These are phyloP conservation scores for Cololabis saira DNA, from an alignment of 2,113 vertebrate genomes.

Conservation along the genomic window DNA sequence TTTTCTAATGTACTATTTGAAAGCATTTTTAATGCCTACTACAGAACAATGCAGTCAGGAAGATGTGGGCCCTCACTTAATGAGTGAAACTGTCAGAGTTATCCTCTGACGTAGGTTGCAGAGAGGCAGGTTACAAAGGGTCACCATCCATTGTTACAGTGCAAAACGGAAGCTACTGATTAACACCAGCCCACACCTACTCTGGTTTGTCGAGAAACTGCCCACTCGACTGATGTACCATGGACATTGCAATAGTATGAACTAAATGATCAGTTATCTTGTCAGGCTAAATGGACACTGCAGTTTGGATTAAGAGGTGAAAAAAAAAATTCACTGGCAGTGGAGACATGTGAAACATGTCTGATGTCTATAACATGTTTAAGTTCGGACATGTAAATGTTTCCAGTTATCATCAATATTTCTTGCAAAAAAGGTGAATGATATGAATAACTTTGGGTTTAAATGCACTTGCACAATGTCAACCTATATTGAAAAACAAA, in stretches of 20 bases:
- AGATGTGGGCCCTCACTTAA: conserved; percentile 48
- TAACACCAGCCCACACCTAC: conserved; percentile 61
- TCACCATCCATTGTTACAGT: conserved; percentile 65
- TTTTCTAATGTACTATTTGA: conserved; percentile 16
- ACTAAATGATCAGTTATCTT: conserved; percentile 22
- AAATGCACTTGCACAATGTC: too few relatives aligned
- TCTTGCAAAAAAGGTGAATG: too few relatives aligned
- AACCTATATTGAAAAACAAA: too few relatives aligned
- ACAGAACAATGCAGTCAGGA: conserved; percentile 54
- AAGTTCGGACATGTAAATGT: too few relatives aligned
- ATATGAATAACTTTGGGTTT: too few relatives aligned
- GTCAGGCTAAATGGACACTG: conserved; percentile 7
- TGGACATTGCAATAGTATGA: conserved; percentile 8
- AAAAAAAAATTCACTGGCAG: too few relatives aligned
- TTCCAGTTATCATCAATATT: too few relatives aligned
- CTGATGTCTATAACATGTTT: too few relatives aligned
- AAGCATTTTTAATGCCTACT: conserved; percentile 17
- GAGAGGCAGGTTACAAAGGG: conserved; percentile 50
- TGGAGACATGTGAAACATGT: too few relatives aligned
- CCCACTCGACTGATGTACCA: conserved; percentile 54
- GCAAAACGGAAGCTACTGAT: conserved; percentile 60
- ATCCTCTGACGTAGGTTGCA: conserved; percentile 64
- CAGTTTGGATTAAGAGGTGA: too few relatives aligned
- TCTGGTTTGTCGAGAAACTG: conserved; percentile 32
- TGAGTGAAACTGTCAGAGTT: conserved; percentile 53